phyloP scores from a whole-genome alignment of 2,113 vertebrate species.

The Polypterus senegalus region DNA sequence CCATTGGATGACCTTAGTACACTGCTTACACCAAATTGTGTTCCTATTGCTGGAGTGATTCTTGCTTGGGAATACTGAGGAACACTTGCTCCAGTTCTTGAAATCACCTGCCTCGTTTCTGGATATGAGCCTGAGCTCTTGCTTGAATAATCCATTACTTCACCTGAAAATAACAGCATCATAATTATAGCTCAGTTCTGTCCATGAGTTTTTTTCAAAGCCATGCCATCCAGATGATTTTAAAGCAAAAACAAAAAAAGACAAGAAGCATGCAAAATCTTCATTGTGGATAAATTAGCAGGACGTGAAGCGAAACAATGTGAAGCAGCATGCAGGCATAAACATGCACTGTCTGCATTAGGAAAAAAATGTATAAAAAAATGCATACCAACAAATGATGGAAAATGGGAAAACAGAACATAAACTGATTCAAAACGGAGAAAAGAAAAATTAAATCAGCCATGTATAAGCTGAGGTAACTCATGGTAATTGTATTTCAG shows the following conservation, averaged over 20 bases:
- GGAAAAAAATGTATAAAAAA: conserved; percentile 45
- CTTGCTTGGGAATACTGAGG: conserved; percentile 70
- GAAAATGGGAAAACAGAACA: conserved; percentile 12
- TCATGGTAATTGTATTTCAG: conserved; percentile 62
- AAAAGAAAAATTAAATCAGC: conserved; percentile 51
- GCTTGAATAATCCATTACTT: conserved; percentile 92
- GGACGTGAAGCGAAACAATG: conserved; percentile 68
- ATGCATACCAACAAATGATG: conserved; percentile 22
- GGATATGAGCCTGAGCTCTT: conserved; percentile 69
- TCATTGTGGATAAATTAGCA: conserved; percentile 58
- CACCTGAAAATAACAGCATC: conserved; percentile 83
- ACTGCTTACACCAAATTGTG: conserved; percentile 66
- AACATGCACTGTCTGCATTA: conserved; percentile 72
- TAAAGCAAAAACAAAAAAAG: conserved; percentile 29
- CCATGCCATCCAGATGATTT: conserved; percentile 54
- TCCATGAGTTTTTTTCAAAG: conserved; percentile 38
- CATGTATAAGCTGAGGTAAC: conserved; percentile 60
- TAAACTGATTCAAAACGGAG: conserved; percentile 17
- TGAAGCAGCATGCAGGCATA: conserved; percentile 84
- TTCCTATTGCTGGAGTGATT: conserved; percentile 52
- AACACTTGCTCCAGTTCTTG: conserved; percentile 57
- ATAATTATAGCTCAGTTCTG: conserved; percentile 69
- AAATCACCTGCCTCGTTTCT: conserved; percentile 61
- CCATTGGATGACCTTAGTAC: conserved; percentile 79
- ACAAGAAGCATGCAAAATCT: conserved; percentile 67